phyloP scores from a whole-genome alignment of 2,113 vertebrate genomes.

The Aegotheles bennettii region DNA sequence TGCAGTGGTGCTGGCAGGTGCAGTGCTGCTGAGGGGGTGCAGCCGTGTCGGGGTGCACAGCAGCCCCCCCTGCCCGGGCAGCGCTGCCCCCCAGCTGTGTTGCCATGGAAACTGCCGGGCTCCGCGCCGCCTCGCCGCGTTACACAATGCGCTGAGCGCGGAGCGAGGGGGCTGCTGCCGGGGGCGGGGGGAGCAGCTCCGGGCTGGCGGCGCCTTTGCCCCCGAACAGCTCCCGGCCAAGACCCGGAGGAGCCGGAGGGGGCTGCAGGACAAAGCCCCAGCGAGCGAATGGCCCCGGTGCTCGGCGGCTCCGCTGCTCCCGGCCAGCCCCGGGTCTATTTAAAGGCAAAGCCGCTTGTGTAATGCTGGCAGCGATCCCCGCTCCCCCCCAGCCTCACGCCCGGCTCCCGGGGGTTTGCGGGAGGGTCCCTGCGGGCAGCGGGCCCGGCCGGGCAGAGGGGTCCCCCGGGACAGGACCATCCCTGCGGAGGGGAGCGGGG shows the following conservation, averaged over 20 bases:
- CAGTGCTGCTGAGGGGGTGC: background rate
- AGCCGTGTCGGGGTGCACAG: background rate
- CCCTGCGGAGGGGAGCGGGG: rapidly evolving
- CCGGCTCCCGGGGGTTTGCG: rapidly evolving
- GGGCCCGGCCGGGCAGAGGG: rapidly evolving
- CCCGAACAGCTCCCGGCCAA: background rate
- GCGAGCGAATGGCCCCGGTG: background rate
- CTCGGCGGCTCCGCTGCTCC: background rate
- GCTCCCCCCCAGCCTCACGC: background rate
- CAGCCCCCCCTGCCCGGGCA: background rate
- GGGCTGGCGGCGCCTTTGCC: background rate
- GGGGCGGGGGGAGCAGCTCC: background rate
- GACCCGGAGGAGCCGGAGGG: background rate
- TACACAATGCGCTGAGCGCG: background rate
- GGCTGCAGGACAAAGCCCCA: background rate
- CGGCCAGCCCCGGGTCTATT: background rate
- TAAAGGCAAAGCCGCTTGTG: background rate
- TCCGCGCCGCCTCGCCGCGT: background rate
- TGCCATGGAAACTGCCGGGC: constrained; percentile 56
- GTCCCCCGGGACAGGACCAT: rapidly evolving
- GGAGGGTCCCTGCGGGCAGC: background rate
- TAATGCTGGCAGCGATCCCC: background rate
- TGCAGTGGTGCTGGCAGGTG: background rate
- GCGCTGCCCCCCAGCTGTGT: background rate
- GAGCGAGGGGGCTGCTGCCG: background rate